Evolutionary conservation across 1,140 invertebrate species (phyloP).

Genomic region (Octopus sinensis): DNA sequence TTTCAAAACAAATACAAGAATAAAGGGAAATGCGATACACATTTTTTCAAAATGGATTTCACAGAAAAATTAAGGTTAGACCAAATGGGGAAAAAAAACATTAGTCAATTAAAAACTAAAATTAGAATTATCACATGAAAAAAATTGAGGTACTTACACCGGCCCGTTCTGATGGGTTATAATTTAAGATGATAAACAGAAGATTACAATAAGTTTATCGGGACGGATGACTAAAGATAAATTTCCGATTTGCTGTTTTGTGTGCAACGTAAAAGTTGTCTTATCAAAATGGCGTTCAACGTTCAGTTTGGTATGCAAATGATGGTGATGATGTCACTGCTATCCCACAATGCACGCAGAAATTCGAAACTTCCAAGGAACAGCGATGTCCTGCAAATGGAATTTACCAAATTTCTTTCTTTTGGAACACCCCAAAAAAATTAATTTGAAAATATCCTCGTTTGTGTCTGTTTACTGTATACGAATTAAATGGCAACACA

Average conservation of each 20-base stretch:
- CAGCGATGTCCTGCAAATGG: not conserved
- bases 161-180: slow-evolving; percentile 25
- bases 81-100: too few species aligned
- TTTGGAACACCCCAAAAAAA: not conserved
- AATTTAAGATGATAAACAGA: slow-evolving; percentile 11
- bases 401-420: not conserved
- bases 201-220: slow-evolving; percentile 3
- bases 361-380: slow-evolving; percentile 1
- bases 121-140: not conserved
- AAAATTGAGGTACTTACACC: slow-evolving; percentile 21
- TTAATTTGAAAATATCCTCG: not conserved
- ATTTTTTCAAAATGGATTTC: too few species aligned
- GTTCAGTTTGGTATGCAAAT: slow-evolving; percentile 4
- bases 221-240: slow-evolving; percentile 11
- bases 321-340: slow-evolving; percentile 3
- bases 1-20: too few species aligned
- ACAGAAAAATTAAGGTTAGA: too few species aligned
- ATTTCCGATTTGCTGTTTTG: slow-evolving; percentile 5
- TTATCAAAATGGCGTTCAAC: slow-evolving; percentile 7
- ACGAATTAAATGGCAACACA: not conserved
- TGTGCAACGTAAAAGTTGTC: slow-evolving; percentile 12
- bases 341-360: slow-evolving; percentile 8
- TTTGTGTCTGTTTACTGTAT: not conserved
- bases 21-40: too few species aligned
- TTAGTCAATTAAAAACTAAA: not conserved